A percentile compares a stretch with the other conserved stretches of the same genome.
Evolutionary conservation across 2,888 invertebrate genomes (phyloP).

Genomic region (Drosophila nigricruria): DNA sequence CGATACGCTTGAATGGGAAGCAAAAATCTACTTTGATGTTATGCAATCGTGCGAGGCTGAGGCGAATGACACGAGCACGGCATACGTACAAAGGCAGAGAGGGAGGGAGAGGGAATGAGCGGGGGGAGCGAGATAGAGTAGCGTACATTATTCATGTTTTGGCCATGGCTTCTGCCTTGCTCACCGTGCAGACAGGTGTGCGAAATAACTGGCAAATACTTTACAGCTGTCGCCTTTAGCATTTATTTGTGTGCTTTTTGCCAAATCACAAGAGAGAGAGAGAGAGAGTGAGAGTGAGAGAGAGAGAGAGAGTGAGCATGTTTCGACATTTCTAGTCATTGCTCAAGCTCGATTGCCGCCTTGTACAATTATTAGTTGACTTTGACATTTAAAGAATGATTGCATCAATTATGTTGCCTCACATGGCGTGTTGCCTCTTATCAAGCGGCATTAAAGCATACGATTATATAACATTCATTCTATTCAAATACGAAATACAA

Average conservation of each 20-base stretch:
- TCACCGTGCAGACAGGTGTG: conserved; percentile 75
- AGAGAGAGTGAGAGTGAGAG: neutral
- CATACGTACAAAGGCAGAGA: neutral
- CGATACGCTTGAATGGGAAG: conserved; percentile 44
- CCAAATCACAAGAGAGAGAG: conserved; percentile 25
- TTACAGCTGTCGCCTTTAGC: conserved; percentile 60
- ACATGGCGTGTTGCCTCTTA: conserved; percentile 21
- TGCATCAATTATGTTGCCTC: conserved; percentile 16
- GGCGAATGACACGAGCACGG: conserved; percentile 24
- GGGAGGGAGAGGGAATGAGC: neutral
- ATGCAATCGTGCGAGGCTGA: conserved; percentile 66
- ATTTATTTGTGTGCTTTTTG: conserved; percentile 46
- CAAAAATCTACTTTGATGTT: conserved; percentile 70
- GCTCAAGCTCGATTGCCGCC: conserved; percentile 26
- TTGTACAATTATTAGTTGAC: conserved; percentile 21
- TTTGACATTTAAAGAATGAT: conserved; percentile 16
- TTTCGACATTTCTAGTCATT: conserved; percentile 5
- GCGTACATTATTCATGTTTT: conserved; percentile 63
- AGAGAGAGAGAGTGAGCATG: neutral
- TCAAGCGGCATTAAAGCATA: conserved; percentile 9
- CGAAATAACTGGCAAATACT: conserved; percentile 75
- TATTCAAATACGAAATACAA: neutral
- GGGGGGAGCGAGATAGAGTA: no score
- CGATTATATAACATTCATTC: conserved; percentile 15
- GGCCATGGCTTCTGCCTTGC: conserved; percentile 33